Conservation (phyloP, 2,888 invertebrate genomes). For the Perizoma affinitatum region DNA sequence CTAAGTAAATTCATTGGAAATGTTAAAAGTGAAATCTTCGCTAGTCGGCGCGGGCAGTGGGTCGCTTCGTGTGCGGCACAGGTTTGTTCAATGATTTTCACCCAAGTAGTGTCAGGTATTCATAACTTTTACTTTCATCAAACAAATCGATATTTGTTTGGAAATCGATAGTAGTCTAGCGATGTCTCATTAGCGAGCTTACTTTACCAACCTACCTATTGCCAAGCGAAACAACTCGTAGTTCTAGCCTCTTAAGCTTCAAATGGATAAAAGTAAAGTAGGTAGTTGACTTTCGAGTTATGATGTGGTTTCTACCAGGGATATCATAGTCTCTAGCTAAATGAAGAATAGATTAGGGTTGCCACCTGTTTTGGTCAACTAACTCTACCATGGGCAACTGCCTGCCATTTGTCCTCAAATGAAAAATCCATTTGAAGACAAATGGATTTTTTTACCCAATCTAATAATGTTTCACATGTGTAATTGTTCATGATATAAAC, state of each 20-base stretch:
- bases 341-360: neutral
- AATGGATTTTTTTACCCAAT: too few relatives aligned
- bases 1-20: slow-evolving; percentile 51
- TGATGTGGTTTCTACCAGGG: too few relatives aligned
- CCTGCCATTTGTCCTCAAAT: too few relatives aligned
- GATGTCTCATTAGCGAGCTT: slow-evolving; percentile 1
- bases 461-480: too few relatives aligned
- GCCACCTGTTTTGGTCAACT: neutral
- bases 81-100: slow-evolving; percentile 76
- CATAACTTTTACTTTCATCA: slow-evolving; percentile 76
- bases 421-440: too few relatives aligned
- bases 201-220: neutral
- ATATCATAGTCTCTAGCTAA: neutral
- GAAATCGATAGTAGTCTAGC: slow-evolving; percentile 36
- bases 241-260: too few relatives aligned
- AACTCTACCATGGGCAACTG: too few relatives aligned
- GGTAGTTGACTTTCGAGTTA: too few relatives aligned
- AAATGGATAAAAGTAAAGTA: too few relatives aligned
- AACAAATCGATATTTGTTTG: slow-evolving; percentile 51
- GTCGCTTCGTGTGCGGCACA: slow-evolving; percentile 66
- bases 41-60: slow-evolving; percentile 67
- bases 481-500: too few relatives aligned
- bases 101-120: slow-evolving; percentile 54
- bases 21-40: slow-evolving; percentile 80
- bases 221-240: too few relatives aligned